Evolutionary conservation across 2,113 vertebrate species (phyloP).

Genomic region (Carlito syrichta): DNA sequence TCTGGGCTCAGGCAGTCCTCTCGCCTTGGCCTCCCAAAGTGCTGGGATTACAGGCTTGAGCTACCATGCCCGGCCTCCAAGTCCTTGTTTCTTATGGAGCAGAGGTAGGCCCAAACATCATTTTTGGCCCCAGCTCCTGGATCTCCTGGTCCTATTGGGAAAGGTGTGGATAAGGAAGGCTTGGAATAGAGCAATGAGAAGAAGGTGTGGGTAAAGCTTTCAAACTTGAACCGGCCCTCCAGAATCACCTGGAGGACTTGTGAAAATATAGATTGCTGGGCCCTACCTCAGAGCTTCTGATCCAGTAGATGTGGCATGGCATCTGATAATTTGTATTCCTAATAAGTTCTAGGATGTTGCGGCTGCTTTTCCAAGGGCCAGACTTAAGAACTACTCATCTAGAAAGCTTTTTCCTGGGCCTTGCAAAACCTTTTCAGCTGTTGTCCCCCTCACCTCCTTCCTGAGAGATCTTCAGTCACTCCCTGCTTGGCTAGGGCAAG

Average conservation of each 20-base stretch:
- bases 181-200: background rate
- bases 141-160: background rate
- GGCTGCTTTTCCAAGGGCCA: background rate
- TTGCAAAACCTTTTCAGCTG: background rate
- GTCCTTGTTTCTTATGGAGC: background rate
- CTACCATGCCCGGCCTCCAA: background rate
- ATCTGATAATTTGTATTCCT: constrained; percentile 5
- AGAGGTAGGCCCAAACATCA: background rate
- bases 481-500: background rate
- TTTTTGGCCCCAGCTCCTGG: background rate
- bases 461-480: background rate
- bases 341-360: background rate
- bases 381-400: background rate
- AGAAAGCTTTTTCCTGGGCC: constrained; percentile 1
- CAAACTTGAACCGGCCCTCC: background rate
- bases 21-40: too few species aligned
- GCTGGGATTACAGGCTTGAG: too few species aligned
- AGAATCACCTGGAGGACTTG: background rate
- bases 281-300: background rate
- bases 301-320: background rate
- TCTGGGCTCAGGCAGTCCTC: too few species aligned
- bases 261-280: background rate
- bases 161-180: background rate
- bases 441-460: too few species aligned
- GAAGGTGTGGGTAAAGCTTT: background rate